These are phyloP conservation scores for Drosophila bocqueti DNA, from an alignment of 1,140 invertebrate genomes.

Conservation along the genomic window DNA sequence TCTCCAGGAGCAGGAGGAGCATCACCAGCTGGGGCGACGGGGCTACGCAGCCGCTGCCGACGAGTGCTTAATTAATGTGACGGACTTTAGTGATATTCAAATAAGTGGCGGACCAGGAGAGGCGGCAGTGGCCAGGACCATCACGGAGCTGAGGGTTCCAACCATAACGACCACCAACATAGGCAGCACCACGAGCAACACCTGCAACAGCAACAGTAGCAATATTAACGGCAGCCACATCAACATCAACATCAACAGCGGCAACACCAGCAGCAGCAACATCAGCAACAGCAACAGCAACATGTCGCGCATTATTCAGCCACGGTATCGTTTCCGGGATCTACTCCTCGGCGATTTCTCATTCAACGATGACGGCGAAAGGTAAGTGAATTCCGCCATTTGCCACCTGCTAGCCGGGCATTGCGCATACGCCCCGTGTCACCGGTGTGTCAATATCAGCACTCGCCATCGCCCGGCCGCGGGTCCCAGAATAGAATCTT, in stretches of 20 bases:
- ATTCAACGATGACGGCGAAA: constrained; percentile 90
- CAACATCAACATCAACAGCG: constrained; percentile 3
- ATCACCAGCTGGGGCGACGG: constrained; percentile 19
- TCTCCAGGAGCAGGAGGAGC: constrained; percentile 32
- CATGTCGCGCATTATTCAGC: constrained; percentile 81
- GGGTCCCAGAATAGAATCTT: constrained; percentile 36
- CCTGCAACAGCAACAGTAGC: constrained; percentile 35
- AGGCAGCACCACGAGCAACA: constrained; percentile 34
- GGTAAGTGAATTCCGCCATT: constrained; percentile 60
- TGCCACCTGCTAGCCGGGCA: constrained; percentile 27
- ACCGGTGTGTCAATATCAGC: constrained; percentile 17
- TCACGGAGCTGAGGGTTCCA: constrained; percentile 54
- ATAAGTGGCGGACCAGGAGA: constrained; percentile 32
- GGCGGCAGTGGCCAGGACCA: constrained; percentile 25
- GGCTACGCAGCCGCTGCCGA: constrained; percentile 46
- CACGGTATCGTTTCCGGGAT: constrained; percentile 91
- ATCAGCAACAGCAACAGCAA: constrained; percentile 57
- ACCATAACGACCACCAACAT: constrained; percentile 60
- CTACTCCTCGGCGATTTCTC: constrained; percentile 92
- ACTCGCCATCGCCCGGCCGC: neutral
- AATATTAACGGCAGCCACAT: constrained; percentile 18
- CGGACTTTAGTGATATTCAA: constrained; percentile 77
- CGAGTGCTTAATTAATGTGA: constrained; percentile 83
- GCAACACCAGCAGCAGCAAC: constrained; percentile 23
- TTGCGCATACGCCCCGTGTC: constrained; percentile 59